A percentile compares a stretch with the other conserved stretches of the same genome.
Conservation (phyloP, 2,113 vertebrate species). For the Pseudois nayaur region DNA sequence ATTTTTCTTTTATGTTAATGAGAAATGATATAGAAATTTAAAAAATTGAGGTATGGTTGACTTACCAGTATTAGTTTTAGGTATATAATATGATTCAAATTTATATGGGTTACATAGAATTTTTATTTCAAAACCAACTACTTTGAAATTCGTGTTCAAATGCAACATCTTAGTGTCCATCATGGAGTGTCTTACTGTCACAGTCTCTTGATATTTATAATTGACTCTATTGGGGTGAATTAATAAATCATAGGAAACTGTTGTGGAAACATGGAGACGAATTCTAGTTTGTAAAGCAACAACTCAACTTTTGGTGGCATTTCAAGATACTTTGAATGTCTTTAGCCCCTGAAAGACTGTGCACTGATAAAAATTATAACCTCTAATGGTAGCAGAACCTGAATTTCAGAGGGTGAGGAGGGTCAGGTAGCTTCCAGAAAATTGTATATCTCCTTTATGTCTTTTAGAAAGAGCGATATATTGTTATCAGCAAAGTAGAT, state of each 20-base stretch:
- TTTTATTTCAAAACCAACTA: constrained; percentile 13
- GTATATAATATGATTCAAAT: neutral
- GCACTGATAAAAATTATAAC: neutral
- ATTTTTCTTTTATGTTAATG: neutral
- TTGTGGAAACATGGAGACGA: neutral
- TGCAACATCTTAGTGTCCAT: neutral
- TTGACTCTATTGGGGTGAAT: neutral
- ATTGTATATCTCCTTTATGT: constrained; percentile 26
- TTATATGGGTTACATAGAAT: neutral
- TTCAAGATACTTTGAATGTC: neutral
- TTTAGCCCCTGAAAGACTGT: neutral
- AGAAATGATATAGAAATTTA: neutral
- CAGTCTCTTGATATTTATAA: neutral
- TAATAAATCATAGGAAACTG: neutral
- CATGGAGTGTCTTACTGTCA: neutral
- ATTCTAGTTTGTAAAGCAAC: neutral
- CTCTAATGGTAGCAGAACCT: neutral
- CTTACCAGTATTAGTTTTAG: neutral
- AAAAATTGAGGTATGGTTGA: neutral
- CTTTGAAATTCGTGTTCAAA: neutral
- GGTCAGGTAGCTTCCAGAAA: constrained; percentile 14
- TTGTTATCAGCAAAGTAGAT: constrained; percentile 94
- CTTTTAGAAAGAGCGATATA: constrained; percentile 93
- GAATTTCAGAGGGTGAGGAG: neutral
- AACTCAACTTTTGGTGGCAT: neutral